Evolutionary conservation across 2,797 vertebrate species (phyloP).

Genomic region (Pseudochaenichthys georgianus): DNA sequence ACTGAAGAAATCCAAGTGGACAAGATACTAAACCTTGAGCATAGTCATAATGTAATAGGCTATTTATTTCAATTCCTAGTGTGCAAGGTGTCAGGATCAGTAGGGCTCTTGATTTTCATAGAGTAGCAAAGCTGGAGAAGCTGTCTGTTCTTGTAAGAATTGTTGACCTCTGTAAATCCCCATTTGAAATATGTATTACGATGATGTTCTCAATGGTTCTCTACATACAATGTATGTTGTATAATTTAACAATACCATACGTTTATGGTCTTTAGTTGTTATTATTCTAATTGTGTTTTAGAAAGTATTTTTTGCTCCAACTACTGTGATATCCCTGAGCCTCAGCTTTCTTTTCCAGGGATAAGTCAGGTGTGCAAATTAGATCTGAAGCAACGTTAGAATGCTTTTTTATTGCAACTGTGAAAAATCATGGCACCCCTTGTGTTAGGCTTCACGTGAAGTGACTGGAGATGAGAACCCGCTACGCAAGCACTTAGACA

Average conservation of each 20-base stretch:
- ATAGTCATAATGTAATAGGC: conserved; percentile 9
- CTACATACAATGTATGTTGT: not conserved
- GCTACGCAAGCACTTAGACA: too few species aligned
- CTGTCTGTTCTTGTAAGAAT: not conserved
- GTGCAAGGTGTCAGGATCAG: conserved; percentile 11
- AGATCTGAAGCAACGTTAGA: not conserved
- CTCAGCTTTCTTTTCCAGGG: not conserved
- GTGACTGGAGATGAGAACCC: too few species aligned
- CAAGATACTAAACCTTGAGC: conserved; percentile 12
- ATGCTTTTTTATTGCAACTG: not conserved
- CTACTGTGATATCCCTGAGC: not conserved
- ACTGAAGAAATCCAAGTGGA: conserved; percentile 11
- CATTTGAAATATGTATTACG: not conserved
- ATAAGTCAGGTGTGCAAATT: not conserved
- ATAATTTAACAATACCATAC: not conserved
- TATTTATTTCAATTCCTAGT: conserved; percentile 2
- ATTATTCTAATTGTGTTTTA: not conserved
- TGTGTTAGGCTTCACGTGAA: too few species aligned
- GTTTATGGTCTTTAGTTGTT: not conserved
- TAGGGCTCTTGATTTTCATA: not conserved
- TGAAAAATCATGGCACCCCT: not conserved
- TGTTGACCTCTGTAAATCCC: not conserved
- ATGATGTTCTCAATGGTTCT: not conserved
- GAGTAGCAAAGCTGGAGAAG: not conserved
- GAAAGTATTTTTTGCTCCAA: not conserved